Base-by-base conservation (phyloP, 2,797 vertebrate species). In the Oophaga sylvatica region DNA sequence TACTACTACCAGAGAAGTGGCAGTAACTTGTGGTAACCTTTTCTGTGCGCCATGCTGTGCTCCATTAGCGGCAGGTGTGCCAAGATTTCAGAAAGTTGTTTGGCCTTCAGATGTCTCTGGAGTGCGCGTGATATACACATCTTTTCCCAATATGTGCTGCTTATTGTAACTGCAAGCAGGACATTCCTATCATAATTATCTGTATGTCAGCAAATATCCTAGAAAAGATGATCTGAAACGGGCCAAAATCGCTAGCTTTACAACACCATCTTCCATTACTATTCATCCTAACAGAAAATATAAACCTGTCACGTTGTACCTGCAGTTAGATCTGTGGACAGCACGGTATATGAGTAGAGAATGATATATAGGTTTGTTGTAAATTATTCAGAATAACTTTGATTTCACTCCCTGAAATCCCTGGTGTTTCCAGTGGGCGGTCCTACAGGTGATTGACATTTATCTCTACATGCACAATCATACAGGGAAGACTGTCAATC, bases 61-160 rank as follows among this genome's bases (percentile, higher is more conserved):
- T 59, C 17, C 57, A 16, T 15, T 17, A 59, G 67, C 31, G 67
- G 26, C 15, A 68, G 67, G 26, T 68, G 13, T 68, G 67, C 1
- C 67, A 68, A 68, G 15, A 15, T 31, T 29, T 26, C n/a, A 26
- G 10, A 63, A 63, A 60, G 26, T 63, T 22, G 22, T 63, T 22
- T 63, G 20, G 8, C 8, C 20, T 9, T 22, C 20, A 29, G 26
- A 81, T n/a, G 20, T 76, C 45, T 48, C 59, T 48, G 57, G 78
- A 62, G 59, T 41, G n/a, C 45, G 65, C 20, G 26, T 48, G 62
- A 45, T 31, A 41, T 19, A 22, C 60, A 65, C 80, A 81, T 81
- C 80, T 81, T 81, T 67, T 81, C 59, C 60, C 60, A 81, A 81
- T 81, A 70, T 70, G 68, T 35, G 31, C 29, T 41, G 68, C 68